phyloP scores from a whole-genome alignment of 2,797 vertebrate genomes.

The Halcyon badia region DNA sequence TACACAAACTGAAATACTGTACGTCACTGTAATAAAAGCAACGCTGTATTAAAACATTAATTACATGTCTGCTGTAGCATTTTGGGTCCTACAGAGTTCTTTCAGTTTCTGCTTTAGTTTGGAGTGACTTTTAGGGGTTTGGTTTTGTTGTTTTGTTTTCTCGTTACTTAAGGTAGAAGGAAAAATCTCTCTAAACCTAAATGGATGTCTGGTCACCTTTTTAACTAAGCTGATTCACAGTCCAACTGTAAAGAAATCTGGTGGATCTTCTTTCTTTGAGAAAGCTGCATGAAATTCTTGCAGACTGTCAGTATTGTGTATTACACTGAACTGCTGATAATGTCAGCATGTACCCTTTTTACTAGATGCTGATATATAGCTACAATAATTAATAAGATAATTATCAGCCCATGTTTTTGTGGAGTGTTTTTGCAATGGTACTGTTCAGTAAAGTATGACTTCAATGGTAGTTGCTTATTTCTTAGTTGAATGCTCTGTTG shows the following conservation, averaged over 20 bases:
- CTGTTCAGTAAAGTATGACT: neutral
- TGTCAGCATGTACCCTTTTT: neutral
- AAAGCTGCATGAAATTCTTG: neutral
- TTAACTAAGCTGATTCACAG: neutral
- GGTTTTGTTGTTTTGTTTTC: neutral
- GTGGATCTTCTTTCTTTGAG: neutral
- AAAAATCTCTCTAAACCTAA: neutral
- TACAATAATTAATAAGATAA: neutral
- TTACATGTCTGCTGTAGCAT: neutral
- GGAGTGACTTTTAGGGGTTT: neutral
- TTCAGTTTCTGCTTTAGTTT: neutral
- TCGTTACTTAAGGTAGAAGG: neutral
- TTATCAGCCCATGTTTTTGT: neutral
- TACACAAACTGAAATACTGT: neutral
- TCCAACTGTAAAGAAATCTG: neutral
- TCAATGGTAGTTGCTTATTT: neutral
- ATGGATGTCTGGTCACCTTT: neutral
- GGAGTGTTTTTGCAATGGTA: neutral
- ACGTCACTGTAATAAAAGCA: neutral
- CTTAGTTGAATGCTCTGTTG: neutral
- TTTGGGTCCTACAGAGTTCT: neutral
- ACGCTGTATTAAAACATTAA: neutral
- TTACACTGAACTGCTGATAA: neutral
- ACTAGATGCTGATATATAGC: neutral
- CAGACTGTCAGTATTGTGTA: neutral